A percentile compares a stretch with the other conserved stretches of the same genome.
Evolutionary conservation across 2,797 vertebrate species (phyloP).

Genomic region (Philypnodon macrostomus): DNA sequence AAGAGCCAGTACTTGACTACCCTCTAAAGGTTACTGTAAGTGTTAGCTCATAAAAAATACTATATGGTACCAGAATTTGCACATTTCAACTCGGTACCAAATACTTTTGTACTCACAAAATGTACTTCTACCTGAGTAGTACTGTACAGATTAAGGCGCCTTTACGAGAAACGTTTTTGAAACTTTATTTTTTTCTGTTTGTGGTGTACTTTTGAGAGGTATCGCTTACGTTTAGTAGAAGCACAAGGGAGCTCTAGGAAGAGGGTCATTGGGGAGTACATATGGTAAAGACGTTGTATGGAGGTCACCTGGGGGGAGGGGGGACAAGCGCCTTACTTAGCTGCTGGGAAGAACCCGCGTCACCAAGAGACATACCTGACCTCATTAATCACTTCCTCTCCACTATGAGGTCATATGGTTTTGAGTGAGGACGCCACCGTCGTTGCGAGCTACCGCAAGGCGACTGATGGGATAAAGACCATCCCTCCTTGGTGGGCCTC

Average conservation of each 20-base stretch:
- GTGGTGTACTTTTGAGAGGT: constrained; percentile 40
- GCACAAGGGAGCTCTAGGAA: constrained; percentile 18
- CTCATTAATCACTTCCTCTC: constrained; percentile 80
- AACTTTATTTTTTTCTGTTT: constrained; percentile 34
- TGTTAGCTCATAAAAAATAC: too few species aligned
- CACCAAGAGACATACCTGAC: constrained; percentile 67
- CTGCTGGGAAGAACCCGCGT: constrained; percentile 65
- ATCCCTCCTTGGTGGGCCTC: constrained; percentile 38
- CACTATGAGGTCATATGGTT: constrained; percentile 65
- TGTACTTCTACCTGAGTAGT: too few species aligned
- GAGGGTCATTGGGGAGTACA: constrained; percentile 71
- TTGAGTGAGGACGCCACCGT: constrained; percentile 47
- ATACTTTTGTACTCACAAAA: too few species aligned
- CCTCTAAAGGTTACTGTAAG: too few species aligned
- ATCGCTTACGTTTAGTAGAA: constrained; percentile 43
- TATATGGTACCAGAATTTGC: too few species aligned
- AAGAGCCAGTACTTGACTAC: too few species aligned
- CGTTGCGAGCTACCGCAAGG: constrained; percentile 41
- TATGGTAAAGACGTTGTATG: constrained; percentile 73
- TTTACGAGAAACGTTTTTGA: too few species aligned
- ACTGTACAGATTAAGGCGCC: too few species aligned
- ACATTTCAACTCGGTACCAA: too few species aligned
- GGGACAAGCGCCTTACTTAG: constrained; percentile 54
- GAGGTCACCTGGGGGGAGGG: constrained; percentile 56
- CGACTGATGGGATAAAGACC: constrained; percentile 52